Conservation (phyloP, 2,113 vertebrate genomes). For the Lynx canadensis region DNA sequence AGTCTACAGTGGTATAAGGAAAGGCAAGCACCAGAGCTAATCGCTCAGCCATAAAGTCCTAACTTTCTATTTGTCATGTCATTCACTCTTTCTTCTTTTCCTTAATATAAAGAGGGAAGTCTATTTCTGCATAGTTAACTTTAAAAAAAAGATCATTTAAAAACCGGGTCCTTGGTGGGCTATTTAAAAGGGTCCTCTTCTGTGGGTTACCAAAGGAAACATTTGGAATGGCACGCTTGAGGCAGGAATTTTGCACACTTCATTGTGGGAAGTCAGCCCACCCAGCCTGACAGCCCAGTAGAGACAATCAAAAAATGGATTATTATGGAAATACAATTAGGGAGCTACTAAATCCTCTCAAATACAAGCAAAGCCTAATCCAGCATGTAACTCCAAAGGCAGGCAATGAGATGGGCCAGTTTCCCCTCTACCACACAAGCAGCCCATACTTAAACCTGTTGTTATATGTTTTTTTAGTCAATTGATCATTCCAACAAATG, state of each 20-base stretch:
- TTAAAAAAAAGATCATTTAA: constrained; percentile 43
- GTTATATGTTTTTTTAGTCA: neutral
- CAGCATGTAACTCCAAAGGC: neutral
- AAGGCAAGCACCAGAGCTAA: neutral
- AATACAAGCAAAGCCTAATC: constrained; percentile 46
- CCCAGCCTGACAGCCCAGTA: constrained; percentile 28
- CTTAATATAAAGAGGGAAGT: constrained; percentile 9
- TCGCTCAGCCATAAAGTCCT: neutral
- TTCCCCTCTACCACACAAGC: neutral
- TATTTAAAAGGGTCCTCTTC: constrained; percentile 46
- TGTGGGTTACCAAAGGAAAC: constrained; percentile 44
- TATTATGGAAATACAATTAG: constrained; percentile 68
- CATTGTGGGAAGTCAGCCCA: constrained; percentile 53
- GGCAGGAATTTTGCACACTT: neutral
- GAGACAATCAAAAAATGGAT: constrained; percentile 61
- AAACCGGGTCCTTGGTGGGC: neutral
- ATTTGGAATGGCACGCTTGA: neutral
- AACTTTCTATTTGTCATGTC: neutral
- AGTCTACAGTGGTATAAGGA: neutral
- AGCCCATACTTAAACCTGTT: neutral
- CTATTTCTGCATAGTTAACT: constrained; percentile 34
- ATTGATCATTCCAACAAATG: neutral
- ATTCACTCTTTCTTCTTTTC: constrained; percentile 6
- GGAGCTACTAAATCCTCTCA: constrained; percentile 59
- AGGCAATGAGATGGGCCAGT: neutral